Base-by-base conservation (phyloP, 2,888 invertebrate genomes). In the Coremacera marginata region DNA sequence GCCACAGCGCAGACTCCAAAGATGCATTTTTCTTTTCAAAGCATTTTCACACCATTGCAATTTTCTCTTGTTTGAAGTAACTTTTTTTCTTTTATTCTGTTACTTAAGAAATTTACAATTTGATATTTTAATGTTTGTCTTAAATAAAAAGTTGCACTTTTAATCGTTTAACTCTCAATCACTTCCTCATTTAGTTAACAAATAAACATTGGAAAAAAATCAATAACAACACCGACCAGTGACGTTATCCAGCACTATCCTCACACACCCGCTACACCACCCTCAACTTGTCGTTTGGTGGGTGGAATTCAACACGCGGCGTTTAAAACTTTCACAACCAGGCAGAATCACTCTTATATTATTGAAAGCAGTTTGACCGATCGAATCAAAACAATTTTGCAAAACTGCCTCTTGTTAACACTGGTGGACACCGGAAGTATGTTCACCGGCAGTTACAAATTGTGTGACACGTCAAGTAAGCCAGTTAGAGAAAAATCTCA, bases 1-100 rank as follows among this genome's bases (percentile, higher is more conserved):
- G 16, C n/a, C 22, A 75, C 22, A 60, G 86, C 84, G 84, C 84
- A 85, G 84, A 86, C 82, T 84, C 86, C 81, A 71, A 11, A 60
- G 73, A 76, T 77, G 60, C 19, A 79, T 77, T 80, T 83, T 79
- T 75, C 7, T 82, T 85, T 80, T 82, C 78, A 31, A 67, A 37
- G 37, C 16, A 63, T 79, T 79, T 78, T 77, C 77, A 75, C 55
- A 63, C 25, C 34, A 57, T 67, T 57, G 49, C 65, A 57, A 74
- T 73, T 71, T 57, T 3, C 31, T 3, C 31, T 31, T 31, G 31
- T 31, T 31, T 31, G 31, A 5, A 4, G 34, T n/a, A 49, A 62
- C 11, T 11, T 55, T 55, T n/a, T 44, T 27, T n/a, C 44, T 68
- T 65, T 49, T 51, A 49, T 37, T 70, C 34, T 60, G 37, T 37